Base-by-base conservation (phyloP, 1,140 invertebrate genomes). In the Pararge aegeria region DNA sequence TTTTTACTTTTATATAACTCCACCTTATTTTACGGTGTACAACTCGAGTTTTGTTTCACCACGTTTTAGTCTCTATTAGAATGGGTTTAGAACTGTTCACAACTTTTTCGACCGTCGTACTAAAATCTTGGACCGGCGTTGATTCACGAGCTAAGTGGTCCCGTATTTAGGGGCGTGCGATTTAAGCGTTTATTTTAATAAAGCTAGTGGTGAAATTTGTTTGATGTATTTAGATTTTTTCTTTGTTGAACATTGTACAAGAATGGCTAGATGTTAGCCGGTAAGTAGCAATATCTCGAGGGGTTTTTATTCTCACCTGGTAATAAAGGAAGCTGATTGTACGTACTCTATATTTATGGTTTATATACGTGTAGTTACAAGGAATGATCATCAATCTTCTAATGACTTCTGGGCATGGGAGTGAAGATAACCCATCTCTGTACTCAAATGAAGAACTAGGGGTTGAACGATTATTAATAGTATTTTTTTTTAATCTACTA, bases 121-220 rank as follows among this genome's bases (percentile, higher is more conserved):
- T 49, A 49, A 49, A 56, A 56, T 56, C 55, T 56, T 56, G 21
- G 42, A 56, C 55, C 55, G 42, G 46, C 44, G 42, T 49, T 49
- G 46, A 49, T 49, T 49, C 46, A 49, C 46, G 46, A 49, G 46
- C 7, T 27, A 12, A 49, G 46, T 27, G 21, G 44, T 20, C 9
- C 9, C 7, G 7, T 16, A 49, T 38, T 20, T 38, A 21, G 5
- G 21, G 7, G 27, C 29, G 49, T 9, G 13, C 29, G n/a, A 38
- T 37, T 56, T 12, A 37, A 37, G 16, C 13, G 34, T 56, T 49
- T 18, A 15, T 20, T 1, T 0, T 4, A 6, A 56, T 38, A 15
- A 3, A 1, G 3, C 4, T 56, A 56, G 13, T n/a, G 13, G 16
- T 24, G 5, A 37, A 49, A 29, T 27, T 49, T n/a, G 16, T 6